Base-by-base conservation (phyloP, 92 coral and sea anemone genomes). In the Chrysogorgia sp. region DNA sequence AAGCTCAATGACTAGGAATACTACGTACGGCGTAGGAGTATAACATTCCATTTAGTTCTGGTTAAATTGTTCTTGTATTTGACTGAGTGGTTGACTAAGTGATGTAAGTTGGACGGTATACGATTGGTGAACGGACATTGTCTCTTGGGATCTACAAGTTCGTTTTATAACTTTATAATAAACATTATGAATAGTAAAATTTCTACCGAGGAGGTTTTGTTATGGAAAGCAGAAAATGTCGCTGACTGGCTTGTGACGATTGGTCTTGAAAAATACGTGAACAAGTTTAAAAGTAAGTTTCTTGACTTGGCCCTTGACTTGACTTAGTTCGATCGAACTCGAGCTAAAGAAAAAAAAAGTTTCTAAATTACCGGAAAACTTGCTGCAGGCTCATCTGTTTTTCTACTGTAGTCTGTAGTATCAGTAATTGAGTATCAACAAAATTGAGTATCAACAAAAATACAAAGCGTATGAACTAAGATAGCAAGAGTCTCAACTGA, bases 221-320 rank as follows among this genome's bases (percentile, higher is more conserved):
- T 67, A 43, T 86, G 90, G 90, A 60, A 30, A 22, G 68, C 50
- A 22, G 79, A 86, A 0, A 68, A 86, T 1, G 86, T 86, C 29
- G 60, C 58, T 15, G 59, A 50, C 15, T 86, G 90, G 90, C 66
- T 86, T 13, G 61, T 34, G 15, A 43, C 53, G 8, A 75, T 75
- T 48, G 86, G 80, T 1, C 90, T 81, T 43, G 65, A 84, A 67
- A 86, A 86, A 34, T 86, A 86, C 58, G 50, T 53, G 47, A 59
- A 59, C 33, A 81, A 63, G 52, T 82, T 86, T 58, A 67, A 60
- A 81, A 79, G 90, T 81, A 69, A 41, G 71, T 64, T 10, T 19
- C 12, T 58, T 48, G 56, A 48, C 56, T 48, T 17, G 21, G 21
- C 21, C 21, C 0, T 48, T 48, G 19, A 48, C 21, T 14, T 48